Evolutionary conservation across 1,140 invertebrate species (phyloP), one percentile per base, ranked within the genome.

Genomic region (Cyrtorhinus lividipennis): DNA sequence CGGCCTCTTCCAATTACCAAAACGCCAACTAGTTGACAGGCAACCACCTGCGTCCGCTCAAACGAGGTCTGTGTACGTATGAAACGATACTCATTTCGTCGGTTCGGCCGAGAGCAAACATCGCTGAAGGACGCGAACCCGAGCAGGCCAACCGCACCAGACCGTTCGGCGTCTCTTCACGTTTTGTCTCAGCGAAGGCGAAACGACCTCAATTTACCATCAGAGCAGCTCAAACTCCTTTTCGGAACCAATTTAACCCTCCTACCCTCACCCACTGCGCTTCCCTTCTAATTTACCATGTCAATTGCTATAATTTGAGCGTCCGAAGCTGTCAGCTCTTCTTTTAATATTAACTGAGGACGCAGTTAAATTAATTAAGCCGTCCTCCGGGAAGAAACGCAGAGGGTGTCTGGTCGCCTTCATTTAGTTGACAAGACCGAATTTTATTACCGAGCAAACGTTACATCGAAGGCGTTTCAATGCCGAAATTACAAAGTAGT

Each of bases 231-330:
- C 48, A 10, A 5, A 5, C 48, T 20, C 20, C 48, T 53, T 53
- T 53, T 53, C 48, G 48, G 20, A 53, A 53, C 48, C 48, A 53
- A 53, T 53, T 53, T 53, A 53, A 10, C 20, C 8, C 8, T 20
- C 48, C 48, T 20, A 10, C 48, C 48, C 48, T 20, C 10, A 5
- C 10, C 48, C 18, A 53, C 48, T 20, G 5, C 20, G 5, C 20
- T 53, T 53, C 48, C 48, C 48, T 53, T 53, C 48, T 53, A 53
- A 53, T 53, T 53, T 53, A 53, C 48, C 48, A 22, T 53, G 48
- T 53, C 48, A 53, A 53, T 53, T 53, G 48, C 48, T 53, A 53
- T 53, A 53, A 53, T 53, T 53, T 53, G 48, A 53, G 48, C 48
- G 48, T 53, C 48, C 20, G 5, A 20, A 53, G 48, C 48, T 53